Evolutionary conservation across 2,888 invertebrate genomes (phyloP).

Genomic region (Machimus atricapillus): DNA sequence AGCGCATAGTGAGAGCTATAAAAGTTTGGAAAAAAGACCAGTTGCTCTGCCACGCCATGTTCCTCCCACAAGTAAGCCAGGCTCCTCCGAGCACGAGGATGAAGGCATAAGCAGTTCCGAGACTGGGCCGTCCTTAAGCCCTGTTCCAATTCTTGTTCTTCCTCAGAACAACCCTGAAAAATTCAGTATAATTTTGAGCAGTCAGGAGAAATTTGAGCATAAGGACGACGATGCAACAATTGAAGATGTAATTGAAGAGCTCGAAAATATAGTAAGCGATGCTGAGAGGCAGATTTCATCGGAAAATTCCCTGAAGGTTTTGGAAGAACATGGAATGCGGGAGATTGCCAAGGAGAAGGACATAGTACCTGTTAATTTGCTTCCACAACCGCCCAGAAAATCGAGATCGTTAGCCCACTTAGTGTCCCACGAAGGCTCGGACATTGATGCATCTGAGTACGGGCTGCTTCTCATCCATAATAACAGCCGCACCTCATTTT

Average conservation of each 20-base stretch:
- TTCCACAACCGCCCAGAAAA: slow-evolving; percentile 82
- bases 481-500: slow-evolving; percentile 64
- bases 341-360: slow-evolving; percentile 66
- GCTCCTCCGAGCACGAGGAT: slow-evolving; percentile 82
- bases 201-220: slow-evolving; percentile 38
- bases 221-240: slow-evolving; percentile 74
- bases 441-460: slow-evolving; percentile 60
- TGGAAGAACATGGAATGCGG: slow-evolving; percentile 57
- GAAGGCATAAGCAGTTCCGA: slow-evolving; percentile 90
- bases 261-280: slow-evolving; percentile 84
- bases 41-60: slow-evolving; percentile 59
- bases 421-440: slow-evolving; percentile 66
- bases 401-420: slow-evolving; percentile 75
- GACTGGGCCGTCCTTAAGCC: slow-evolving; percentile 72
- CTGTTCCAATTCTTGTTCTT: slow-evolving; percentile 66
- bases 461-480: slow-evolving; percentile 64
- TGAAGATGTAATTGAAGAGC: slow-evolving; percentile 85
- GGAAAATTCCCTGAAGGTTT: slow-evolving; percentile 46
- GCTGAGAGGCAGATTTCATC: slow-evolving; percentile 72
- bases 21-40: slow-evolving; percentile 58
- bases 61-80: slow-evolving; percentile 59
- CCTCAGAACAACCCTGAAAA: slow-evolving; percentile 65
- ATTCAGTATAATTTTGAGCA: slow-evolving; percentile 51
- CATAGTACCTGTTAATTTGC: slow-evolving; percentile 78
- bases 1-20: slow-evolving; percentile 61